Evolutionary conservation across 2,797 vertebrate genomes (phyloP), one percentile per base, ranked within the genome.

Genomic region (Sandelia bainsii): DNA sequence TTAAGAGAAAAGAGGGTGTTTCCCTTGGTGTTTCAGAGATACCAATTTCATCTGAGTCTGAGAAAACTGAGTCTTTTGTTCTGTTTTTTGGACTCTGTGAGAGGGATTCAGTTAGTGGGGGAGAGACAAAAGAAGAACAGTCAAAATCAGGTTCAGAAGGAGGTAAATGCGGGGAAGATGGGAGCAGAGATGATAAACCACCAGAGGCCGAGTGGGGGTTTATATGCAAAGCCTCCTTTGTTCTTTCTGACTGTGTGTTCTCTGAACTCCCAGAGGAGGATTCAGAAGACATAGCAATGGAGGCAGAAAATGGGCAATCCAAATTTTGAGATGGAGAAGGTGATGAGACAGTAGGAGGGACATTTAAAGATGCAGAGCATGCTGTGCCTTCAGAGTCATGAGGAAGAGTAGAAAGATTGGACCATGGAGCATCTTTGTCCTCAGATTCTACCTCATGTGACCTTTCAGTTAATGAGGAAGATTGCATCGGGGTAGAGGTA

Each of bases 31-130:
- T 0, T 62, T 49, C 37, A 51, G 37, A 68, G 22, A 57, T 25
- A 22, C 17, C 4, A 11, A 5, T 0, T 23, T 8, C 52, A 8
- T 39, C 45, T 14, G 68, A 61, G 3, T 62, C 32, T 59, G 16
- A 27, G 9, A 45, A 19, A 68, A 22, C 0, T 1, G 8, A 59
- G 34, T 81, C 17, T 8, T 34, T n/a, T n/a, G n/a, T 29, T 50
- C 34, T 58, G 37, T 67, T 54, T 72, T 76, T 8, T 1, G 22
- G 27, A 66, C 9, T 62, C 46, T 74, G 25, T 45, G 59, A 62
- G 19, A 2, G 17, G 9, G 62, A 49, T 2, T 75, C 19, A 9
- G 1, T 44, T 39, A 20, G 0, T 52, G 34, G 19, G 3, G 34
- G 3, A 32, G 57, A 64, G 3, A 5, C 11, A 19, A 9, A 32